Base-by-base conservation (phyloP, 2,888 invertebrate genomes). In the Molanna angustata region DNA sequence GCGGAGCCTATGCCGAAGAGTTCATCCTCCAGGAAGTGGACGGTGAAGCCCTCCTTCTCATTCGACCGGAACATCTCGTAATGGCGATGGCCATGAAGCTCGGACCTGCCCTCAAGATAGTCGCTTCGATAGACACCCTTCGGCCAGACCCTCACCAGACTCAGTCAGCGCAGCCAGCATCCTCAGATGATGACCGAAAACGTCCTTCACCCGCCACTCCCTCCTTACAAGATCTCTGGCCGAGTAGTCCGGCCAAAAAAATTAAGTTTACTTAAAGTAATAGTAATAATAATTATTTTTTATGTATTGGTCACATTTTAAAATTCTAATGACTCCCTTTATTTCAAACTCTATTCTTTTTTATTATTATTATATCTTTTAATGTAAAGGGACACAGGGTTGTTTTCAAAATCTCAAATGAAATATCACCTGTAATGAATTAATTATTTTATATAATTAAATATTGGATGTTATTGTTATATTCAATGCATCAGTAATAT, bases 1-100 rank as follows among this genome's bases (percentile, higher is more conserved):
- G 95, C 68, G 84, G 87, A 6, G 88, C 90, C 62, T 95, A 95
- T 67, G 95, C 94, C 0, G 94, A 95, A 65, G 95, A 95, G 67
- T 97, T 97, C 74, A 84, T 88, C 9, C 85, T 90, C 64, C 95
- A 97, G 71, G 96, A 96, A 72, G 95, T 97, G 62, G 97, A 97
- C 65, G 96, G 97, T 0, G 94, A 95, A 66, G 96, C 96, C 0
- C 73, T 97, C 55, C 81, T 96, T 74, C 76, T 97, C 48, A 82
- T 97, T 46, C 90, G 93, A 65, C 94, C 94, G 61, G 95, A 95
- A 65, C 96, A 97, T 71, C 78, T 97, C 21, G 95, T 96, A 74
- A 88, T 90, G 60, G 91, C 94, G 4, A 92, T 97, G 80, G 88
- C 87, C 53, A 96, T 97, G 86, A 95, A 96, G 67, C 80, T 97